Conservation (phyloP, 2,797 vertebrate species). For the Peromyscus melanophrys region DNA sequence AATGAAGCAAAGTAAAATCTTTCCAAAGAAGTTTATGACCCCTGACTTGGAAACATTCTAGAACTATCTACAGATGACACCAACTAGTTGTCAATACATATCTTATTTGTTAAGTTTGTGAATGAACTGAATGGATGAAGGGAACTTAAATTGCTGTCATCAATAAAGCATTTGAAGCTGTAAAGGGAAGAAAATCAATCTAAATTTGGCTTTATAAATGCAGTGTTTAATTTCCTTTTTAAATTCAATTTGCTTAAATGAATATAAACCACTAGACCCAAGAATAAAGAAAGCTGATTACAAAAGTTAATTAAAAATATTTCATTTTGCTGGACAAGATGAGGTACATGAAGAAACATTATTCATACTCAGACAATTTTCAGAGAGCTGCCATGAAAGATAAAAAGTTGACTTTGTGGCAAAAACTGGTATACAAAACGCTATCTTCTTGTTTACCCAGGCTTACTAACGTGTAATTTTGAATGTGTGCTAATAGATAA, state of each 20-base stretch:
- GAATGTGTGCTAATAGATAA: conserved; percentile 49
- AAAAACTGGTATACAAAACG: conserved; percentile 27
- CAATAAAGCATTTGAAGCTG: not conserved
- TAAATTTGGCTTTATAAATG: conserved; percentile 65
- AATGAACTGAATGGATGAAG: conserved; percentile 53
- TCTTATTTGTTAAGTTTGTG: conserved; percentile 39
- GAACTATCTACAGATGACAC: not conserved
- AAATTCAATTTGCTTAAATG: conserved; percentile 79
- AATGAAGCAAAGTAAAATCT: not conserved
- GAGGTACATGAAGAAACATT: conserved; percentile 68
- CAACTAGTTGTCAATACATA: not conserved
- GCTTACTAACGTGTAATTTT: conserved; percentile 12
- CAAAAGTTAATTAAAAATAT: conserved; percentile 78
- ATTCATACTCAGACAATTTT: conserved; percentile 67
- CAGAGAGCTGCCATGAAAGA: conserved; percentile 56
- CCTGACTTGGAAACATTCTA: conserved; percentile 5
- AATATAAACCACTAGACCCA: conserved; percentile 71
- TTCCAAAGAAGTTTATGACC: not conserved
- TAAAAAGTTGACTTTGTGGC: conserved; percentile 59
- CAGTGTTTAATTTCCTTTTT: conserved; percentile 63
- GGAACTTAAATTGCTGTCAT: not conserved
- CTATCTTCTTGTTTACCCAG: conserved; percentile 8
- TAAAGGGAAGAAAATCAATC: conserved; percentile 63
- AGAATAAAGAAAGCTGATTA: conserved; percentile 77
- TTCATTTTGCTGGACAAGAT: conserved; percentile 72